phyloP scores from a whole-genome alignment of 2,113 vertebrate species.

The Aegotheles bennettii region DNA sequence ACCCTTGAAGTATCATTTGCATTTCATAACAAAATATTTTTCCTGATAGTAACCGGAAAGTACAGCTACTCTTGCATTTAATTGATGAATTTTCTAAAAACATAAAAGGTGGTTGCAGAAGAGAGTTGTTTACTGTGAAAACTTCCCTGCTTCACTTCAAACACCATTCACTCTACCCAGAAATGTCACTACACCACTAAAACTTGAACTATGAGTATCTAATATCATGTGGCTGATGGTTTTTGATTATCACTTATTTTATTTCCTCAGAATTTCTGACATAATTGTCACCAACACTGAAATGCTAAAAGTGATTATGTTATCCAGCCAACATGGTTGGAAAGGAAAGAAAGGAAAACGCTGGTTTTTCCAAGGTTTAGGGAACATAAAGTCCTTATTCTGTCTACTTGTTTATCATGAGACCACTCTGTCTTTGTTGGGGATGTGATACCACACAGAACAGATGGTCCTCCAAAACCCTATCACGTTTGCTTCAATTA shows the following conservation, averaged over 20 bases:
- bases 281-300: background rate
- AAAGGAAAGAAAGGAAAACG: background rate
- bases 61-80: background rate
- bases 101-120: background rate
- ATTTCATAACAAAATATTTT: background rate
- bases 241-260: background rate
- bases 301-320: background rate
- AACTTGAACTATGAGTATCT: background rate
- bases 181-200: background rate
- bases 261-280: background rate
- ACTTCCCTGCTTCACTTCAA: background rate
- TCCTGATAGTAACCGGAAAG: background rate
- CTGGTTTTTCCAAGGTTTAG: background rate
- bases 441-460: background rate
- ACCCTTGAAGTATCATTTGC: background rate
- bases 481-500: conserved; percentile 25
- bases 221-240: background rate
- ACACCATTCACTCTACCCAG: background rate
- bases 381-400: conserved; percentile 34
- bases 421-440: conserved; percentile 1
- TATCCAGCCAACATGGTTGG: background rate
- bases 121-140: background rate
- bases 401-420: conserved; percentile 36
- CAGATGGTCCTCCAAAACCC: conserved; percentile 19
- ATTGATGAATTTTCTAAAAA: background rate